phyloP scores from a whole-genome alignment of 2,113 vertebrate species.

The Gallinago media region DNA sequence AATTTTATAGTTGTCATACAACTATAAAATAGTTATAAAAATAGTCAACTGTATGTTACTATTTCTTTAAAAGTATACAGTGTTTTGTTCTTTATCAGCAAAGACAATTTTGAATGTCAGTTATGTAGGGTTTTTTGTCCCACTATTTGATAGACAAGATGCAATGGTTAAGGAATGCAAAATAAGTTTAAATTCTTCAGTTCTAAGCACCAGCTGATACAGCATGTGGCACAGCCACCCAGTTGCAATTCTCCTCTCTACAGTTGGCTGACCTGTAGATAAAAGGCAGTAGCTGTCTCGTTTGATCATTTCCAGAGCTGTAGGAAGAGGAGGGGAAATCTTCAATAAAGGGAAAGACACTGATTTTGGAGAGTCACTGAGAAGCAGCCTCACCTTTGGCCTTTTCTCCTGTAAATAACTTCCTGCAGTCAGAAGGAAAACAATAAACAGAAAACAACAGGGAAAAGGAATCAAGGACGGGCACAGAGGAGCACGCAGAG shows the following conservation, averaged over 20 bases:
- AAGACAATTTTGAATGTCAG: background rate
- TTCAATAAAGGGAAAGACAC: background rate
- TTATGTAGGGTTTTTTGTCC: background rate
- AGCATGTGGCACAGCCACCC: background rate
- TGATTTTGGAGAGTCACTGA: background rate
- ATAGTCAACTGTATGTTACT: conserved; percentile 41
- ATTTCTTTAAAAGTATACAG: conserved; percentile 38
- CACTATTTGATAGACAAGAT: background rate
- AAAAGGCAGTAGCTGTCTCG: background rate
- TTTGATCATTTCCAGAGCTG: background rate
- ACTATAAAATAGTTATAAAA: conserved; percentile 28
- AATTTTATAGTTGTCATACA: conserved; percentile 30
- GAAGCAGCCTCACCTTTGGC: background rate
- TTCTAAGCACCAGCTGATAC: background rate
- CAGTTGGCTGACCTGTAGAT: background rate
- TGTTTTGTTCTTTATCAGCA: background rate
- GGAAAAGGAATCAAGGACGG: background rate
- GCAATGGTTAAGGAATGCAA: background rate
- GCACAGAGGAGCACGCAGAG: background rate
- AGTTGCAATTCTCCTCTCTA: background rate
- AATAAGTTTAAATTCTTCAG: background rate
- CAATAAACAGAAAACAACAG: background rate
- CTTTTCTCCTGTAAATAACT: background rate
- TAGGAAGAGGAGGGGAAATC: background rate
- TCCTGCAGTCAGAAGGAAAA: background rate